phyloP scores from a whole-genome alignment of 2,888 invertebrate genomes.

The Agrilus biguttatus region DNA sequence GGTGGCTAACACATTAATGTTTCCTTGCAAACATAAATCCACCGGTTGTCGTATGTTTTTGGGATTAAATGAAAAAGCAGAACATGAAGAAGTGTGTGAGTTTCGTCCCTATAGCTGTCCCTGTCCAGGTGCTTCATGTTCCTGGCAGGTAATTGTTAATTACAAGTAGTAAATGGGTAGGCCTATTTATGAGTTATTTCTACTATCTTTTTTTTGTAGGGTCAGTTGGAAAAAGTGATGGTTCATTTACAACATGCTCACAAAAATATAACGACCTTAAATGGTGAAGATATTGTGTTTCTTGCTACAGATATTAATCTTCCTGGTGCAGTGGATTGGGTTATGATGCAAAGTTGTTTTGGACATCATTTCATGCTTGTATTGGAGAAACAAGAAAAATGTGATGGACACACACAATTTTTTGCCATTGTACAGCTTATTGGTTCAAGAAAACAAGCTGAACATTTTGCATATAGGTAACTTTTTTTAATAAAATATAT shows the following conservation, averaged over 20 bases:
- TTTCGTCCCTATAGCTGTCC: constrained; percentile 97
- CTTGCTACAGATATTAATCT: constrained; percentile 98
- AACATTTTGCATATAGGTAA: constrained; percentile 91
- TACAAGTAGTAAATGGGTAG: background rate
- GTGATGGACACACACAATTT: constrained; percentile 91
- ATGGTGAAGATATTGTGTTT: constrained; percentile 98
- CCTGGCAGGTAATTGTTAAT: constrained; percentile 62
- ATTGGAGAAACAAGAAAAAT: constrained; percentile 95
- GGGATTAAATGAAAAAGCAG: constrained; percentile 93
- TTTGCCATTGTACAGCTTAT: constrained; percentile 98
- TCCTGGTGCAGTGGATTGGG: constrained; percentile 98
- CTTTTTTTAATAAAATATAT: constrained; percentile 5
- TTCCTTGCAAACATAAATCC: constrained; percentile 95
- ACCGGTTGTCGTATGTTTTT: constrained; percentile 88
- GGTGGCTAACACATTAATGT: constrained; percentile 95
- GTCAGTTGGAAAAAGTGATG: constrained; percentile 96
- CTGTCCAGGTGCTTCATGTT: constrained; percentile 98
- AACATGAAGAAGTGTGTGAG: constrained; percentile 97
- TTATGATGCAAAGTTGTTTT: constrained; percentile 99
- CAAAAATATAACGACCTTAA: constrained; percentile 95
- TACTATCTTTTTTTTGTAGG: constrained; percentile 26
- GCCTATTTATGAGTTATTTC: too few relatives aligned
- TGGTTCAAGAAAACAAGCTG: constrained; percentile 96
- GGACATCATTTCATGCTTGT: constrained; percentile 99
- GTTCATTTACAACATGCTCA: constrained; percentile 93